Conservation (phyloP, 2,888 invertebrate genomes). For the Anaspis maculata region DNA sequence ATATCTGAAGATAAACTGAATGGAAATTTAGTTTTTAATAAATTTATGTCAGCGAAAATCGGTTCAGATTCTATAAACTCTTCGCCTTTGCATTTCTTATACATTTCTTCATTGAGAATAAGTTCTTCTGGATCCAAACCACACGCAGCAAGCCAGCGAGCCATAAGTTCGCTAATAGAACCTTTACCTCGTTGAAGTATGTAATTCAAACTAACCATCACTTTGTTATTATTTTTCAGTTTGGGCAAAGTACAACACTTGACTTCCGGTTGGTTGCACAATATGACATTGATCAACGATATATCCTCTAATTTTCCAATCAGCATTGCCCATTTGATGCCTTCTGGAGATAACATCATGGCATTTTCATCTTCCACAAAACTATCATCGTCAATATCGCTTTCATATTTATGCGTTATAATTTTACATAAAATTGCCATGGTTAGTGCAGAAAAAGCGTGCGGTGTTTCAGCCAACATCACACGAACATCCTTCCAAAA, state of each 20-base stretch:
- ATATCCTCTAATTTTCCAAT: conserved; percentile 86
- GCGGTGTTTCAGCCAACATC: conserved; percentile 61
- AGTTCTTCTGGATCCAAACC: conserved; percentile 61
- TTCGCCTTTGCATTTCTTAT: conserved; percentile 13
- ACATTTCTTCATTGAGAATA: conserved; percentile 45
- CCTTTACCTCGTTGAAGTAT: conserved; percentile 61
- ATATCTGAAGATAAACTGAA: conserved; percentile 73
- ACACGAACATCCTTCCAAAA: conserved; percentile 80
- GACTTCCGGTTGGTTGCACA: conserved; percentile 45
- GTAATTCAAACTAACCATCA: conserved; percentile 57
- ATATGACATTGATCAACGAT: conserved; percentile 66
- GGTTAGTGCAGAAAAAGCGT: conserved; percentile 70
- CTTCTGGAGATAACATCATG: conserved; percentile 73
- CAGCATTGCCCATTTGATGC: conserved; percentile 77
- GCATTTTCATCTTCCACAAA: conserved; percentile 41
- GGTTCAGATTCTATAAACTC: conserved; percentile 29
- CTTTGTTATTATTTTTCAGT: conserved; percentile 47
- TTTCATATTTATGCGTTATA: conserved; percentile 52
- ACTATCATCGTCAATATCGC: conserved; percentile 30
- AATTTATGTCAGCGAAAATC: conserved; percentile 54
- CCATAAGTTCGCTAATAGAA: conserved; percentile 81
- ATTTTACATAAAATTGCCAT: conserved; percentile 77
- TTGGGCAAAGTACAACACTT: conserved; percentile 44
- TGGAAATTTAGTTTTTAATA: conserved; percentile 73
- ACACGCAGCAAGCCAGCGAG: conserved; percentile 74